phyloP scores from a whole-genome alignment of 2,113 vertebrate species.

The Callospermophilus lateralis region DNA sequence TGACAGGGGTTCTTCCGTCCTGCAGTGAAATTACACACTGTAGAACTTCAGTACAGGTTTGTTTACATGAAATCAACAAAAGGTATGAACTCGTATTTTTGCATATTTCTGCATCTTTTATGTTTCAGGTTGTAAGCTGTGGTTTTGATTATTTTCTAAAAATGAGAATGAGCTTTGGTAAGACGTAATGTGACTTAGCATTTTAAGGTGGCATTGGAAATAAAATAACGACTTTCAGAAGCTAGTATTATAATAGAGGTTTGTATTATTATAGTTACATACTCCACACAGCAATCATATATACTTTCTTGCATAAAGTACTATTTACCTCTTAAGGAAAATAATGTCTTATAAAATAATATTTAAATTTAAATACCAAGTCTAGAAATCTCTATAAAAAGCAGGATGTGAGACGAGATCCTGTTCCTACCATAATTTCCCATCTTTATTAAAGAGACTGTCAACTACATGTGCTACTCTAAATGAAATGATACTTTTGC shows the following conservation, averaged over 20 bases:
- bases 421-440: not conserved
- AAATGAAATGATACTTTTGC: not conserved
- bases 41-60: not conserved
- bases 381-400: conserved; percentile 46
- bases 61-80: not conserved
- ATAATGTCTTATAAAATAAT: conserved; percentile 34
- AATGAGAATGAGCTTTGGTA: not conserved
- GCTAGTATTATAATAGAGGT: not conserved
- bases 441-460: not conserved
- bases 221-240: conserved; percentile 27
- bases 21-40: not conserved
- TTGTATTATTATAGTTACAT: not conserved
- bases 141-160: not conserved
- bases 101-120: not conserved
- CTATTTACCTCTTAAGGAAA: conserved; percentile 40
- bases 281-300: not conserved
- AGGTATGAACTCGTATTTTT: not conserved
- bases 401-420: not conserved
- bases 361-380: conserved; percentile 52
- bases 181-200: not conserved
- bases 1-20: no score
- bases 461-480: not conserved
- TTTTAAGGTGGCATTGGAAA: not conserved
- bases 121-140: not conserved
- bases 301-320: not conserved